A percentile compares a stretch with the other conserved stretches of the same genome.
phyloP scores from a whole-genome alignment of 2,888 invertebrate genomes.

The Furcula furcula region DNA sequence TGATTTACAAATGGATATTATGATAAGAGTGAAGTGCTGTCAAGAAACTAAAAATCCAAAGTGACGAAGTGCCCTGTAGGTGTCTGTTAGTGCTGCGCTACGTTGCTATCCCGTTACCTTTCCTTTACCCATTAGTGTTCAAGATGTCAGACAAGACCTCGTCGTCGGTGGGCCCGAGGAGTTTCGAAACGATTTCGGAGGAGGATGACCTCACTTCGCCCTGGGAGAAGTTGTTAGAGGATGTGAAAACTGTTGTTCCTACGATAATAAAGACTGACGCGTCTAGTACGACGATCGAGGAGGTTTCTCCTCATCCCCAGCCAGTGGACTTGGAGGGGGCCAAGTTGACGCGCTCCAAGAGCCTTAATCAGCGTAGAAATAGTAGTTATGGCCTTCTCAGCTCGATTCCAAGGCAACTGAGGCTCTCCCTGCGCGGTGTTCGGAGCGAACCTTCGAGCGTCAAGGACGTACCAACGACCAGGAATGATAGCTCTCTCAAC shows the following conservation, averaged over 20 bases:
- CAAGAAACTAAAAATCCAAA: conserved; percentile 82
- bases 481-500: conserved; percentile 76
- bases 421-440: conserved; percentile 75
- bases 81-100: conserved; percentile 76
- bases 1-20: conserved; percentile 83
- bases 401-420: conserved; percentile 76
- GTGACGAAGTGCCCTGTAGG: conserved; percentile 78
- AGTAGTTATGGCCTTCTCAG: conserved; percentile 77
- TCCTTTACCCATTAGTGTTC: conserved; percentile 40
- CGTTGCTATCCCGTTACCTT: conserved; percentile 45
- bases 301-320: conserved; percentile 53
- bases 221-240: conserved; percentile 76
- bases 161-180: conserved; percentile 74
- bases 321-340: conserved; percentile 61
- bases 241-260: conserved; percentile 67
- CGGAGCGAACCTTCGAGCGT: conserved; percentile 76
- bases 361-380: conserved; percentile 72
- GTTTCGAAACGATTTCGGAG: conserved; percentile 78
- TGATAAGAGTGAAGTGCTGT: conserved; percentile 81
- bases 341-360: conserved; percentile 72
- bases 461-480: conserved; percentile 72
- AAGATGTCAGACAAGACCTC: conserved; percentile 76
- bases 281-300: conserved; percentile 67
- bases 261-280: conserved; percentile 74
- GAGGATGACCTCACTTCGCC: conserved; percentile 72